Conservation (phyloP, 2,888 invertebrate genomes). For the Pandemis heparana region DNA sequence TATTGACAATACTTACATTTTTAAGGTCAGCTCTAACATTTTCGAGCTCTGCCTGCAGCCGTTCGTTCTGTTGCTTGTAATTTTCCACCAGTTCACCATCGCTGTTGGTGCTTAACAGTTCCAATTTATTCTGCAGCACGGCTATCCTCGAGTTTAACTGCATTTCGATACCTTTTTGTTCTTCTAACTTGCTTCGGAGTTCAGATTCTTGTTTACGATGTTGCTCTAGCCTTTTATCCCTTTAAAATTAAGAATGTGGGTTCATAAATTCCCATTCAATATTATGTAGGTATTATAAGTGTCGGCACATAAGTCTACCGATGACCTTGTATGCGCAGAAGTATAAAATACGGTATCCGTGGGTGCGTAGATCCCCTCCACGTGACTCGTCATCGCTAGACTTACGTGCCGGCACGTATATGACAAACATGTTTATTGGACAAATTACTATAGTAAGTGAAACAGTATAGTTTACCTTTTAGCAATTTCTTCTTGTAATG, state of each 20-base stretch:
- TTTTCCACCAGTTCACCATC: conserved; percentile 68
- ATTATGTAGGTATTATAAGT: no score
- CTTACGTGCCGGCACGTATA: no score
- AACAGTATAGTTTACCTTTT: conserved; percentile 65
- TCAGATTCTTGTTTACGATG: conserved; percentile 76
- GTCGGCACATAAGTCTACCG: no score
- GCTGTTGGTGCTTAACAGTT: conserved; percentile 63
- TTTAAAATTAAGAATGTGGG: conserved; percentile 46
- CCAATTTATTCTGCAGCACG: conserved; percentile 72
- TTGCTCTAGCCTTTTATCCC: conserved; percentile 75
- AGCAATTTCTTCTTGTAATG: conserved; percentile 72
- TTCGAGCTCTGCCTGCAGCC: conserved; percentile 66
- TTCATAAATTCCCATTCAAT: not conserved
- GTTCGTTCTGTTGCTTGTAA: conserved; percentile 71
- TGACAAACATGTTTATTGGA: no score
- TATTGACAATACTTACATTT: conserved; percentile 61
- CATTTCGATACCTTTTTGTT: conserved; percentile 74
- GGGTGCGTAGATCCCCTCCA: no score
- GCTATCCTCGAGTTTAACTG: conserved; percentile 73
- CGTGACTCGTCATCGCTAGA: no score
- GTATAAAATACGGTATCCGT: no score
- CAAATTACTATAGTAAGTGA: not conserved
- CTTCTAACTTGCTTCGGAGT: conserved; percentile 69
- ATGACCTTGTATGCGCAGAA: no score
- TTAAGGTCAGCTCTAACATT: conserved; percentile 71